Base-by-base conservation (phyloP, 2,797 vertebrate species). In the Alfaro cultratus region DNA sequence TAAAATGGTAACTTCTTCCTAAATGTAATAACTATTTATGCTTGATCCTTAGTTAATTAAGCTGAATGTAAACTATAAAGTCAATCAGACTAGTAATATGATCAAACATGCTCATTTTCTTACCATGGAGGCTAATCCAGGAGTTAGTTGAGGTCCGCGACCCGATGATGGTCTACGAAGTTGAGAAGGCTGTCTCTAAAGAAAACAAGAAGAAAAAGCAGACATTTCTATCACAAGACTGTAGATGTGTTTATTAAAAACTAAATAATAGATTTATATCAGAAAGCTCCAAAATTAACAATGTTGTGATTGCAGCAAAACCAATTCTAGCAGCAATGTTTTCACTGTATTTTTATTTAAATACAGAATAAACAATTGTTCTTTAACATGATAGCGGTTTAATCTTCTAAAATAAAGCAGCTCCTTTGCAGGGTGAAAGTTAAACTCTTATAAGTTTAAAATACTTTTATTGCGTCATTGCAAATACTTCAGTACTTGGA, bases 121-220 rank as follows among this genome's bases (percentile, higher is more conserved):
- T 87, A 99, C 98, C 97, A 97, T 97, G 47, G 96, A 97, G 73
- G 97, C 97, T 47, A 99, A 97, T 57, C 98, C 98, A 60, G 98
- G 98, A 4, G 98, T 99, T 2, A 99, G 91, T 46, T 99, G 98
- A 80, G 97, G 97, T 31, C 97, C 98, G 73, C 98, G 96, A 47
- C 98, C 97, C 57, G 97, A 96, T 0, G 98, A 99, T 5, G 96
- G 97, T 29, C 98, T 96, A 55, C 98, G 96, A 46, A 94, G 91
- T 84, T 94, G 96, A 74, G 92, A 93, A 39, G 95, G 81, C 82
- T 95, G 95, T 82, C 95, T 94, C 95, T 96, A 45, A 29, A 26
- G 1, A 36, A 36, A 34, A 51, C 18, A 2, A 18, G 18, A 67
- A 23, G 91, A 49, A 68, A 1, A 60, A 34, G 75, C 8, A 81